Evolutionary conservation across 2,888 invertebrate genomes (phyloP), one percentile per base, ranked within the genome.

Genomic region (Mylabris sibirica): DNA sequence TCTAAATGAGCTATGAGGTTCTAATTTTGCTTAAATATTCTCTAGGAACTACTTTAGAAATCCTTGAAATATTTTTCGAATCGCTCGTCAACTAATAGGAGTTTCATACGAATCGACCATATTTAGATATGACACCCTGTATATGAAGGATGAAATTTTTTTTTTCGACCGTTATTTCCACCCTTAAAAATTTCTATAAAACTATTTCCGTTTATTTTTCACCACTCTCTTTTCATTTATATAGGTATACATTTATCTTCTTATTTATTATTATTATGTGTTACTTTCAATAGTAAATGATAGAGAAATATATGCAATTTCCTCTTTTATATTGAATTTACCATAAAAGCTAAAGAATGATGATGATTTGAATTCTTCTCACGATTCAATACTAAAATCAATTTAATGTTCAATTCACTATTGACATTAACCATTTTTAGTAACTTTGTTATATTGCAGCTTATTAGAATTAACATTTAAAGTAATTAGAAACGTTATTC

Each of bases 181-280:
- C 22, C 22, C 49, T 53, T 20, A 20, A 6, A 44, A 44, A 44
- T 44, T 44, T 44, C 17, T n/a, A 11, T 17, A 22, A 53, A 53
- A 22, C 8, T 53, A 53, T 53, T 53, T 53, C 49, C 49, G 49
- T 53, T 53, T 53, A 20, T 44, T 44, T 44, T 41, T 5, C 41
- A 41, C 14, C 14, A 5, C n/a, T 41, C 35, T 12, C 35, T 35
- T 11, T 35, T 30, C 30, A 4, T 2, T 30, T 5, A 2, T 9
- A 35, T 35, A 11, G 11, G 2, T 35, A 35, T 9, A 30, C 5
- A 35, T 9, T 41, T n/a, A 14, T 41, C 11, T 41, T 41, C 2
- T 41, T 3, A 14, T 3, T 14, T 41, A n/a, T 41, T 41, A 35
- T 35, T 35, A 35, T 35, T 26, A 26, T 26, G 35, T 35, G 4